Base-by-base conservation (phyloP, 2,797 vertebrate species). In the Glossophaga mutica region DNA sequence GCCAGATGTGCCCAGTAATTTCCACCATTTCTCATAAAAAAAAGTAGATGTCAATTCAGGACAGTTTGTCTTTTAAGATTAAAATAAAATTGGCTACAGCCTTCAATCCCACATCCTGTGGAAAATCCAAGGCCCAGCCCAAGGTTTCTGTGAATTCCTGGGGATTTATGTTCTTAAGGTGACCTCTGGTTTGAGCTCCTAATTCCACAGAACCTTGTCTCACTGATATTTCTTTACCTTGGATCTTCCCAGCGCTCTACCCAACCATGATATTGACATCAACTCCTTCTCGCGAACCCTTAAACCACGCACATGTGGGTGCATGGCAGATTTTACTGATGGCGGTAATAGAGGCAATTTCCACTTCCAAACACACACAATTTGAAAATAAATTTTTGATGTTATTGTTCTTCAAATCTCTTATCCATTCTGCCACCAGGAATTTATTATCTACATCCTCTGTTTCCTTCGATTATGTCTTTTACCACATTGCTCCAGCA, bases 81-180 rank as follows among this genome's bases (percentile, higher is more conserved):
- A 95, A 95, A 97, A 96, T 95, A 94, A 96, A 96, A 90, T 84
- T 96, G 92, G 84, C 82, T 65, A 82, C 8, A 82, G 14, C 39
- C 73, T 96, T 57, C 67, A 73, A 92, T 82, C 44, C 96, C 95
- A 96, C 87, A 97, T 96, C 94, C 96, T 96, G 93, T 73, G 87
- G 81, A 74, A 93, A 97, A 96, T 94, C 39, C 73, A 94, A 90
- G 86, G 81, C 68, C 83, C 71, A 96, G 50, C 92, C 87, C 78
- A 94, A 84, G 32, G 18, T 95, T 95, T 92, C 55, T 79, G 94
- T 83, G 85, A 97, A 90, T 96, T 94, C 94, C 73, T 94, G 42
- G 85, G 67, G 68, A 94, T 88, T 96, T 94, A 83, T 91, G 37
- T 96, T 95, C 46, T 93, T 90, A 95, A 95, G 90, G 67, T 97